Evolutionary conservation across 2,888 invertebrate genomes (phyloP).

Genomic region (Arctia plantaginis): DNA sequence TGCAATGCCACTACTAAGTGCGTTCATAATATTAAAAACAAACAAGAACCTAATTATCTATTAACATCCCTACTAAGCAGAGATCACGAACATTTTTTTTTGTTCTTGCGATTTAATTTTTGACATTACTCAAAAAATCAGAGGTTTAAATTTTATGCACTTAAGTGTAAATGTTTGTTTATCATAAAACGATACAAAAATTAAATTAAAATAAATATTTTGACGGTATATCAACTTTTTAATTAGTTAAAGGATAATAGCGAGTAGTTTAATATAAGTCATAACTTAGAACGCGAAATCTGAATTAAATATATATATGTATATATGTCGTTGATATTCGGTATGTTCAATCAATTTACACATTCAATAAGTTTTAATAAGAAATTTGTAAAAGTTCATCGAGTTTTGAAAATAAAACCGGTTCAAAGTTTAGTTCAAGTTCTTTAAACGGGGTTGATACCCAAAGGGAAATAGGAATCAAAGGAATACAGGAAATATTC

Average conservation of each 20-base stretch:
- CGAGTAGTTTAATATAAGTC: background rate
- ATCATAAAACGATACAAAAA: background rate
- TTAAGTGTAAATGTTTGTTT: background rate
- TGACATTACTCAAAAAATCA: background rate
- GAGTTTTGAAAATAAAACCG: background rate
- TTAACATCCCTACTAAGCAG: background rate
- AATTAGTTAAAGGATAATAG: too few relatives aligned
- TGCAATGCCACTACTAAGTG: background rate
- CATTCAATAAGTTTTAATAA: background rate
- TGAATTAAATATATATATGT: background rate
- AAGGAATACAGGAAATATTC: too few relatives aligned
- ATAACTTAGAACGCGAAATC: background rate
- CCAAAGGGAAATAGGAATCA: too few relatives aligned
- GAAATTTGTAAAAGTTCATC: background rate
- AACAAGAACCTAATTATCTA: background rate
- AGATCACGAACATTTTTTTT: background rate
- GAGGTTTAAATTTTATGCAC: background rate
- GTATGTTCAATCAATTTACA: background rate
- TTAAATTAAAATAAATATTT: background rate
- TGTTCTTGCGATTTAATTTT: background rate
- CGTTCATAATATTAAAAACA: slow-evolving; percentile 11
- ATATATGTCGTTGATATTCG: background rate
- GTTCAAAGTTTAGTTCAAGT: background rate
- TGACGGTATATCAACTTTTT: background rate
- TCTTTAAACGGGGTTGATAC: background rate